phyloP scores from a whole-genome alignment of 2,888 invertebrate genomes.

The Ferrisia virgata region DNA sequence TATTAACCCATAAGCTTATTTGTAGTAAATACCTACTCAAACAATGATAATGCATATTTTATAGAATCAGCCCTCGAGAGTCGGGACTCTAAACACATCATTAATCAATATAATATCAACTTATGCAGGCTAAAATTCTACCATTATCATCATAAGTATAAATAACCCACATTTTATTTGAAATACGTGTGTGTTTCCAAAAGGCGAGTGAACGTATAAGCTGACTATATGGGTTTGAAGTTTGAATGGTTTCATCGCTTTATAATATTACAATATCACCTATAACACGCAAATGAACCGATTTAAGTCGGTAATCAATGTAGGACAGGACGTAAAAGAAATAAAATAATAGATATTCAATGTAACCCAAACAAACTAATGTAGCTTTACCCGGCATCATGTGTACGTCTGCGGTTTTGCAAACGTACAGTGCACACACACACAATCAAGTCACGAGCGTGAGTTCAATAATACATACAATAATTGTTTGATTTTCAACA shows the following conservation, averaged over 20 bases:
- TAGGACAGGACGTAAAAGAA: background rate
- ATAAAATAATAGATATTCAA: slow-evolving; percentile 28
- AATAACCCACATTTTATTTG: background rate
- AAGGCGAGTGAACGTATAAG: background rate
- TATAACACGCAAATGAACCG: slow-evolving; percentile 18
- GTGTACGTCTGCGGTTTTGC: background rate
- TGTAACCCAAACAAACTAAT: background rate
- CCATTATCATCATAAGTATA: background rate
- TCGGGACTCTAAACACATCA: too few relatives aligned
- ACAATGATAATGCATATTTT: background rate
- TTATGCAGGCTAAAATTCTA: background rate
- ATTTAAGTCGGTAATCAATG: slow-evolving; percentile 18
- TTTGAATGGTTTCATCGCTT: background rate
- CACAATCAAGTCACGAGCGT: background rate
- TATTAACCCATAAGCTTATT: background rate
- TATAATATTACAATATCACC: background rate
- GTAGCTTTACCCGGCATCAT: background rate
- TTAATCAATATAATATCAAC: background rate
- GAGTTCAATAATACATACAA: background rate
- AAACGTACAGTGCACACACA: background rate
- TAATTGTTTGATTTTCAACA: slow-evolving; percentile 6
- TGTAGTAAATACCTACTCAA: too few relatives aligned
- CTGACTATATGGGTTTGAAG: background rate
- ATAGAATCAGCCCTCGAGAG: background rate
- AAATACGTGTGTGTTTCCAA: background rate